These are phyloP conservation scores for Drosophila borborema DNA, from an alignment of 2,888 invertebrate species.

Conservation along the genomic window DNA sequence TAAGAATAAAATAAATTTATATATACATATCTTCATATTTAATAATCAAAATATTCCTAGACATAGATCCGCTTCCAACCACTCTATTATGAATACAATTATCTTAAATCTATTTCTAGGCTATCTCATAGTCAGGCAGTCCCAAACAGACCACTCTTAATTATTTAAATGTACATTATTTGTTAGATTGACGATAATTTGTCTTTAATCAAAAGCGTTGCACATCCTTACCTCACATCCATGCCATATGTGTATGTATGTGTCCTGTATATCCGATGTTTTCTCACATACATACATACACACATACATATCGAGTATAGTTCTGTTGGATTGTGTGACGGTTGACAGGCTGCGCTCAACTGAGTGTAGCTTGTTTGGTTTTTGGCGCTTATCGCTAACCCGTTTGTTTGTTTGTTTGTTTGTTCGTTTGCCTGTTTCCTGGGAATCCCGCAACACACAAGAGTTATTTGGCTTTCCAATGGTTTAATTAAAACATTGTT, in stretches of 20 bases:
- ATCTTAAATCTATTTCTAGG: too few species aligned
- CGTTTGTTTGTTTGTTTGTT: constrained; percentile 37
- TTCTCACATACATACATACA: not conserved
- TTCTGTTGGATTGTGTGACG: constrained; percentile 12
- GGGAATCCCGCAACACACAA: constrained; percentile 64
- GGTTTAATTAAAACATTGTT: constrained; percentile 81
- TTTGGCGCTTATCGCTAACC: constrained; percentile 46
- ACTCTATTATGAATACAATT: too few species aligned
- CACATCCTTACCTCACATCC: not conserved
- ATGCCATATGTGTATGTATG: not conserved
- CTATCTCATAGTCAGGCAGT: too few species aligned
- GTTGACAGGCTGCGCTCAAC: constrained; percentile 19
- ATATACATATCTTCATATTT: too few species aligned
- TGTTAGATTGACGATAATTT: not conserved
- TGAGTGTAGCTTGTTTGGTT: constrained; percentile 31
- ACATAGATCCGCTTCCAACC: too few species aligned
- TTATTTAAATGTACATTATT: too few species aligned
- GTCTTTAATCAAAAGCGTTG: too few species aligned
- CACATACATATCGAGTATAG: not conserved
- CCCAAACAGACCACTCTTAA: too few species aligned
- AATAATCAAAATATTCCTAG: too few species aligned
- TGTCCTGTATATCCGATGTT: not conserved
- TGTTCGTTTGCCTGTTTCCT: constrained; percentile 41
- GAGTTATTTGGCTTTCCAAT: constrained; percentile 81
- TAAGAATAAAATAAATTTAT: too few species aligned